Percentiles rank a stretch among this genome's conserved stretches.
phyloP scores from a whole-genome alignment of 2,113 vertebrate species.

The Misgurnus mizolepis region DNA sequence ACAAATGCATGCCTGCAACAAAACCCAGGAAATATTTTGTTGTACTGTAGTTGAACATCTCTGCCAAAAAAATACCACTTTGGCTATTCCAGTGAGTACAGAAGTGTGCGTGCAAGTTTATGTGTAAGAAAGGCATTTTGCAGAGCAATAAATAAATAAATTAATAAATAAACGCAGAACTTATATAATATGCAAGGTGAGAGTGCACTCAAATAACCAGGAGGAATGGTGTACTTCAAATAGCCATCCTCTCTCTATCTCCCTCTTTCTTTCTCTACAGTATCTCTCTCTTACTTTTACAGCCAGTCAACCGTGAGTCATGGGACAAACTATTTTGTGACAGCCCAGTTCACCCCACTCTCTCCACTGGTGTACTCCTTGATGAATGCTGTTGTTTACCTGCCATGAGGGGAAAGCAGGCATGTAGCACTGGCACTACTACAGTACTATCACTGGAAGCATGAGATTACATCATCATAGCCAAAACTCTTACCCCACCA shows the following conservation, averaged over 20 bases:
- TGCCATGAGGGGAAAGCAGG: slow-evolving; percentile 21
- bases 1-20: slow-evolving; percentile 7
- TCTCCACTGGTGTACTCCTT: slow-evolving; percentile 14
- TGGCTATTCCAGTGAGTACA: slow-evolving; percentile 32
- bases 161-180: slow-evolving; percentile 30
- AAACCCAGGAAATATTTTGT: slow-evolving; percentile 8
- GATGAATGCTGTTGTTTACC: slow-evolving; percentile 9
- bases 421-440: background rate
- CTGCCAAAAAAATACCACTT: slow-evolving; percentile 13
- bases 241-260: background rate
- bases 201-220: slow-evolving; percentile 39
- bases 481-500: slow-evolving; percentile 17
- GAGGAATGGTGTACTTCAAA: background rate
- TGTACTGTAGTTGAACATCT: slow-evolving; percentile 3
- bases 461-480: slow-evolving; percentile 12
- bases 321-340: slow-evolving; percentile 6
- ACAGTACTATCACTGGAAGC: background rate
- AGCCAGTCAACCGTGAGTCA: slow-evolving; percentile 8
- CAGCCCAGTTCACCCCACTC: slow-evolving; percentile 15
- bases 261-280: background rate
- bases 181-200: slow-evolving; percentile 46
- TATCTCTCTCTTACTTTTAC: background rate
- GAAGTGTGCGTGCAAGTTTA: slow-evolving; percentile 15
- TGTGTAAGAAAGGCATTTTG: slow-evolving; percentile 13
- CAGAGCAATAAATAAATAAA: slow-evolving; percentile 26